Base-by-base conservation (phyloP, 2,797 vertebrate genomes). In the Buceros bicornis region DNA sequence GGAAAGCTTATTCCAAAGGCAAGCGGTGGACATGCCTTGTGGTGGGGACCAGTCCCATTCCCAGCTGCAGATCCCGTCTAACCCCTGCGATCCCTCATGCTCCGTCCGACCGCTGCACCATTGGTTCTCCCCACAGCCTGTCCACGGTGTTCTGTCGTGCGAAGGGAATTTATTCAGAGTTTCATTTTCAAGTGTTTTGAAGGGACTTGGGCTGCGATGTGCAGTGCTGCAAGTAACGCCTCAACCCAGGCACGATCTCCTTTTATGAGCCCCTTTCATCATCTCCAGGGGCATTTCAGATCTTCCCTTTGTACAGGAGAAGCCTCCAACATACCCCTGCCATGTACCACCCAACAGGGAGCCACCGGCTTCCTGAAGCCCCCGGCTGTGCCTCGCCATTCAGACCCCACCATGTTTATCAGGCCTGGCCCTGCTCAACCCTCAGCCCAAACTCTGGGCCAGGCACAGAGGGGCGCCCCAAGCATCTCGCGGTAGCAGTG, bases 31-130 rank as follows among this genome's bases (percentile, higher is more conserved):
- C 64, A 10, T 7, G 65, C 18, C 29, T 8, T 45, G 45, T 56
- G 33, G 56, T 53, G 40, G 40, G 37, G 22, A 35, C 20, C 58
- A 65, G 33, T 14, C 28, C 56, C 24, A 18, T 0, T 14, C 29
- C 20, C 5, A 73, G 28, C 37, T 80, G 85, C 51, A 82, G 42
- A 45, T 15, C 50, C 56, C 21, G 42, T 8, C 7, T 16, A 37
- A 18, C 16, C n/a, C 8, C 33, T 21, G 33, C 21, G 16, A 47
- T 2, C 16, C 8, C 12, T 37, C 35, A 2, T 6, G 53, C 20
- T 76, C 22, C 50, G n/a, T 66, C 8, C 1, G 3, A 19, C 24
- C n/a, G 0, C 17, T 45, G 87, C 22, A 15, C 5, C 8, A 26
- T 26, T 8, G 21, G 8, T 19, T 61, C 35, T 53, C 57, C 57